Evolutionary conservation across 2,797 vertebrate species (phyloP).

Genomic region (Trachurus trachurus): DNA sequence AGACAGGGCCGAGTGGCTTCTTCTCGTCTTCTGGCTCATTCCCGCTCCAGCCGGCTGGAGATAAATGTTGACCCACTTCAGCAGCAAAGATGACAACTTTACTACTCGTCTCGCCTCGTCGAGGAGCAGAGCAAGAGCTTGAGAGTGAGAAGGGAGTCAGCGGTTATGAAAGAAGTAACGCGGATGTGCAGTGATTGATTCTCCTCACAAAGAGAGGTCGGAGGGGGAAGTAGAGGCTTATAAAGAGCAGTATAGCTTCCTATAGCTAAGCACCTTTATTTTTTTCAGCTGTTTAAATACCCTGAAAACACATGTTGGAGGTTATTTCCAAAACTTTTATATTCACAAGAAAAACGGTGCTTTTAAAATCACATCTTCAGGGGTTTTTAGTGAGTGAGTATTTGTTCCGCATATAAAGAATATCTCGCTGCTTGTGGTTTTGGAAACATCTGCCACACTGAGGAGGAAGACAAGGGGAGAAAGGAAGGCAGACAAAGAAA

Average conservation of each 20-base stretch:
- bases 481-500: background rate
- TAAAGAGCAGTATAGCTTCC: conserved; percentile 15
- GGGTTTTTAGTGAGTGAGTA: background rate
- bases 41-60: conserved; percentile 40
- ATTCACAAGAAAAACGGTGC: background rate
- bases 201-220: background rate
- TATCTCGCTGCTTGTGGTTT: background rate
- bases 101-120: conserved; percentile 29
- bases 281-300: conserved; percentile 16
- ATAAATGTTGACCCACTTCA: conserved; percentile 74
- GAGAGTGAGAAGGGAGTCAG: conserved; percentile 29
- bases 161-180: conserved; percentile 48
- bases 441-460: background rate
- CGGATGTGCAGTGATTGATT: conserved; percentile 22
- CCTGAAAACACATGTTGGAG: conserved; percentile 22
- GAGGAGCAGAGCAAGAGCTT: conserved; percentile 29
- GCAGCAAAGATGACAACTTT: conserved; percentile 65
- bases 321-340: background rate
- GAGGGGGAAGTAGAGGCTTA: conserved; percentile 10
- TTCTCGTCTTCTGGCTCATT: conserved; percentile 28
- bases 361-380: background rate
- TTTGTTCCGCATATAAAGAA: background rate
- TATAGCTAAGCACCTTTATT: conserved; percentile 2
- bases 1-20: conserved; percentile 30
- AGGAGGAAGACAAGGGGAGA: background rate